Evolutionary conservation across 2,888 invertebrate genomes (phyloP), one percentile per base, ranked within the genome.

Genomic region (Plutella xylostella): DNA sequence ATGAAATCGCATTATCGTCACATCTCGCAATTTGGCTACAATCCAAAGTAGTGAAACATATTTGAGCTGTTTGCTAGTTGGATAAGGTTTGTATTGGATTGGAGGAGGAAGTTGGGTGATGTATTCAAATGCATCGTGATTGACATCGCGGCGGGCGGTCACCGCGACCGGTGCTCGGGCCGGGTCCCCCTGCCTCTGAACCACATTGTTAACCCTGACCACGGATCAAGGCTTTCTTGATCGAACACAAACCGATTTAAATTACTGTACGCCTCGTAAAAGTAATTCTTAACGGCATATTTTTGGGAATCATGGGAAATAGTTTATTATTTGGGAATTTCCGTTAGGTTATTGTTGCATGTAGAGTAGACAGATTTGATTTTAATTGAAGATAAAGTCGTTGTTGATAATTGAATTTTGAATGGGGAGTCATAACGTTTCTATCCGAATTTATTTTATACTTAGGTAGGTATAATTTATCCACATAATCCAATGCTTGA

Each of bases 101-200:
- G 19, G 19, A 12, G 18, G 37, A 37, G 19, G n/a, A 37, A 9
- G 37, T 37, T n/a, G n/a, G 40, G 18, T 11, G 25, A 11, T 65
- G 69, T 78, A 80, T 82, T 82, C 73, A 82, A 82, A 82, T 73
- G 68, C 44, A 39, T 40, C 14, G 64, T 78, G 80, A 82, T 82
- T 82, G 82, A 82, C 82, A 79, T 78, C 78, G 72, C 82, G 57
- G 72, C 73, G 58, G 82, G 82, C 73, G 82, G 80, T 73, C 80
- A 76, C 61, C 66, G 63, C 40, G 5, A 33, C 33, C 33, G n/a
- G 9, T 25, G 12, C 4, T 39, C 2, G 39, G 28, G 56, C 60
- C 56, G 58, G 58, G 58, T 54, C 63, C 60, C 63, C 56, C 57
- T 57, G 59, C 63, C 67, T 62, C 64, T 63, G 62, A 54, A 53